Percentiles rank a stretch among this genome's conserved stretches.
Conservation (phyloP, 2,797 vertebrate genomes). For the Enteromius afrohamiltoni region DNA sequence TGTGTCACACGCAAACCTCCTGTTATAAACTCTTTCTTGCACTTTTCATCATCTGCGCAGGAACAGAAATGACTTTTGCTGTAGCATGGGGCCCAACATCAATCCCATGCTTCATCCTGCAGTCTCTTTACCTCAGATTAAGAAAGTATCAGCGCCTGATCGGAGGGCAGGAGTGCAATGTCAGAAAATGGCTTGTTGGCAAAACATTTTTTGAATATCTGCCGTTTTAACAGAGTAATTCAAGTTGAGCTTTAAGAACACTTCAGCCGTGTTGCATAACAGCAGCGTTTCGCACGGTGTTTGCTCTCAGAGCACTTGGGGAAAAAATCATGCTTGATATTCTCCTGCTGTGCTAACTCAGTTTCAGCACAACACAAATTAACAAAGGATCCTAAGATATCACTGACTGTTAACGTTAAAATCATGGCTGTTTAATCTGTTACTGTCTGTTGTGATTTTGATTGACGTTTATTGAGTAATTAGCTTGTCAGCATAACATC, state of each 20-base stretch:
- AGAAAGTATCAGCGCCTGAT: conserved; percentile 7
- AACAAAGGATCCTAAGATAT: conserved; percentile 44
- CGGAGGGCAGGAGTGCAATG: neutral
- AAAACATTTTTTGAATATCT: conserved; percentile 28
- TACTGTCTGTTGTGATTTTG: conserved; percentile 45
- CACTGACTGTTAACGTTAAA: conserved; percentile 24
- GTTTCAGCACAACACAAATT: conserved; percentile 53
- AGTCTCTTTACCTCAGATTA: conserved; percentile 65
- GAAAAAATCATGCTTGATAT: conserved; percentile 30
- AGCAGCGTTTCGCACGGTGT: neutral
- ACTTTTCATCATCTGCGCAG: conserved; percentile 65
- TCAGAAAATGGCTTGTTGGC: neutral
- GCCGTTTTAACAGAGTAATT: conserved; percentile 7
- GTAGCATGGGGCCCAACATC: conserved; percentile 69
- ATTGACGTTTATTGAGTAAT: conserved; percentile 54
- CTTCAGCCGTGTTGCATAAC: conserved; percentile 33
- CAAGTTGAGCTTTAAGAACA: conserved; percentile 27
- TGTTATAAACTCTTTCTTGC: conserved; percentile 60
- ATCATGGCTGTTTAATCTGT: conserved; percentile 30
- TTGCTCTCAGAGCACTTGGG: conserved; percentile 5
- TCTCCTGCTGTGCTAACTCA: conserved; percentile 39
- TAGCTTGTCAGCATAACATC: conserved; percentile 40
- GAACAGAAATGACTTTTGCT: conserved; percentile 79
- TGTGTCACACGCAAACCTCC: conserved; percentile 58
- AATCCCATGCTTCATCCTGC: conserved; percentile 70